Base-by-base conservation (phyloP, 2,888 invertebrate species). In the Nomada ruficornis region DNA sequence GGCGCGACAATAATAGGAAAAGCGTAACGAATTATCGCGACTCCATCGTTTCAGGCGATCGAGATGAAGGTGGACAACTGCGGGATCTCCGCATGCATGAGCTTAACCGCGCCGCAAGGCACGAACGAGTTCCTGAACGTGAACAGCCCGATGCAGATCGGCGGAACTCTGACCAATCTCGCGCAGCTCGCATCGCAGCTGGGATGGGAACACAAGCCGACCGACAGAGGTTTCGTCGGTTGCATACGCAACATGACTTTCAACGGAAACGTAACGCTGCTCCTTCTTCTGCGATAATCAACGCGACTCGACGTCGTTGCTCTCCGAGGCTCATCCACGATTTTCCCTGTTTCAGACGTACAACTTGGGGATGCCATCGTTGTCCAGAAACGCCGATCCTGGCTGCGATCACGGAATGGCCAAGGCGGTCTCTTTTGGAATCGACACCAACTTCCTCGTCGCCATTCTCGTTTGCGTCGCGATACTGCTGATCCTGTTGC, bases 171-270 rank as follows among this genome's bases (percentile, higher is more conserved):
- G 57, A 95, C 96, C 69, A 95, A 97, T 90, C 94, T 97, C 65
- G 94, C 94, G n/a, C 93, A 94, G 36, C 93, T 98, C 44, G 96
- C 96, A 0, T 93, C 94, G 0, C 94, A 95, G 47, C 95, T 96
- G 76, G 95, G 96, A 73, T 98, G 98, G 97, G 94, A 95, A 36
- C 94, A 96, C 89, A 94, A 95, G 9, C 97, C 98, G 1, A 96
- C 96, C 18, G 95, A 95, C 65, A 94, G 95, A 82, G 96, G 97
- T 78, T 98, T 98, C 93, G 95, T 95, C 63, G 99, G 99, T 5
- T 99, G 99, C 93, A 96, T 99, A 86, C 96, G 97, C 87, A 98
- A 99, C 94, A 95, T 99, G 85, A 97, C 98, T 0, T 97, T 98
- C 92, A 98, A 98, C 91, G 96, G 96, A 86, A 95, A 94, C 93